Base-by-base conservation (phyloP, 2,113 vertebrate genomes). In the Plotosus lineatus region DNA sequence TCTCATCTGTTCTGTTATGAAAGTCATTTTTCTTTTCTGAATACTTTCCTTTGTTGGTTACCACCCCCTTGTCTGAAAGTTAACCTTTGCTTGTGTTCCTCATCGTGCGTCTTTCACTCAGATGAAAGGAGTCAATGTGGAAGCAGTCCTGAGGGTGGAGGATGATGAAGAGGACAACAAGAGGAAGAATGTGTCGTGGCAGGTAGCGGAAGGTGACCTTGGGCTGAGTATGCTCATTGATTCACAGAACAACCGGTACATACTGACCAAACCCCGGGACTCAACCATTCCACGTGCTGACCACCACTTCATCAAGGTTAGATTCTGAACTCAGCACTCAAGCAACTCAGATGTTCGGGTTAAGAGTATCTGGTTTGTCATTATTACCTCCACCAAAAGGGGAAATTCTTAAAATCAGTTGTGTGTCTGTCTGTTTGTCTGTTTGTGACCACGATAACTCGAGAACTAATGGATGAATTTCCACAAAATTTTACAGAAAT, bases 161-260 rank as follows among this genome's bases (percentile, higher is more conserved):
- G 98, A 98, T 17, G 95, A 97, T 33, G 96, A 97, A 75, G 93
- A 95, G n/a, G 92, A 91, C 14, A 90, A 93, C 53, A 95, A 94
- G 88, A 95, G 91, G 84, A 98, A 96, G 85, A 99, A 99, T 73
- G 80, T 90, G 77, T 98, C 96, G 78, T 89, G 91, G 83, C 93
- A 92, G 77, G 93, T 94, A 73, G 92, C 90, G 42, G 95, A 98
- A 85, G 95, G 95, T 28, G 92, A 94, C 80, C 88, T 99, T 79
- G 98, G 98, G 6, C 94, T 99, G 77, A 98, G 97, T 86, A 98
- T 98, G 97, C 95, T 99, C 80, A 99, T 99, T 38, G 98, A 99
- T 92, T 99, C 97, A 0, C 97, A 98, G 89, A 99, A 96, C 88
- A 99, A 99, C 92, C 97, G 97, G 89, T 99, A 99, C 53, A 95